Base-by-base conservation (phyloP, 2,888 invertebrate genomes). In the Gisinianus flammeolus region DNA sequence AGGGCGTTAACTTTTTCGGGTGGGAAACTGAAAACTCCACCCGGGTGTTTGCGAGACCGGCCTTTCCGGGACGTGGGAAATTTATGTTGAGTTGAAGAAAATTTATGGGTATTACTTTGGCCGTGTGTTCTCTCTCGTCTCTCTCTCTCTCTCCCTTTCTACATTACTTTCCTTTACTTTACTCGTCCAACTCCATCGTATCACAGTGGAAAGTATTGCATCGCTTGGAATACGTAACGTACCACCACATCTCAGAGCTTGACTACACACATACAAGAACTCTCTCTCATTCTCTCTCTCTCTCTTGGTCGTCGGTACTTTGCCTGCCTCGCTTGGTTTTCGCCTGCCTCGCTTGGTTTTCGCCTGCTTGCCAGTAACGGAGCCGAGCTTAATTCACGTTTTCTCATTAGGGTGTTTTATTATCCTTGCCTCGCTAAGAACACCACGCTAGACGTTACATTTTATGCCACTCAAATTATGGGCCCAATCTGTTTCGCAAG, bases 81-180 rank as follows among this genome's bases (percentile, higher is more conserved):
- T 82, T 82, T 82, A 82, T 82, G 82, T 82, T 82, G 82, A 82
- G 82, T 82, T 82, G 80, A 80, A 81, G 78, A 79, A 79, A 82
- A 82, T 82, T 82, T 82, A 82, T 82, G 80, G 79, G 77, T 80
- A 82, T 82, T 82, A 80, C 82, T 82, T 82, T 80, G 76, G 74
- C 73, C 74, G 35, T 52, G 58, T 52, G 64, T 76, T 76, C 70
- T 71, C 66, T 73, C 62, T 58, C 76, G 31, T 69, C 71, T 74
- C 70, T 64, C 30, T 64, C 33, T n/a, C 66, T 62, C 62, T 62
- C 44, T 62, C 24, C 33, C 31, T 62, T 31, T 35, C 70, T 62
- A 26, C 62, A 66, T 72, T 58, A 54, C 56, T 31, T 71, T 52
- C 71, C 74, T 28, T 70, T 58, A 28, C 70, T 28, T 69, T 22